Percentiles rank a stretch among this genome's conserved stretches.
Conservation (phyloP, 2,888 invertebrate genomes). For the Pollenia angustigena region DNA sequence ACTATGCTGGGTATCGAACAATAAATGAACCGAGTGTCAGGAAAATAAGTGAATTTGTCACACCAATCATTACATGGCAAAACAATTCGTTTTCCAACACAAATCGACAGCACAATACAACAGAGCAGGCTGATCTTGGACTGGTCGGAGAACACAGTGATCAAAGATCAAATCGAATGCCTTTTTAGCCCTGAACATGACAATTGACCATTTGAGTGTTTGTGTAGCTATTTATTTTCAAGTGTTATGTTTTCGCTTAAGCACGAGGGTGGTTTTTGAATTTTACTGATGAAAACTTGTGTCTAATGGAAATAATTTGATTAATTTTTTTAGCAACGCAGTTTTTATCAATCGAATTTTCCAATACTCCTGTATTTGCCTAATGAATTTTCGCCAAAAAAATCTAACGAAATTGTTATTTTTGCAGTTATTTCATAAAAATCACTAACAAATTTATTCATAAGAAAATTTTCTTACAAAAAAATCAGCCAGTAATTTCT, state of each 20-base stretch:
- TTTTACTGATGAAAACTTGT: background rate
- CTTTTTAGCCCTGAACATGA: constrained; percentile 72
- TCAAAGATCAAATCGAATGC: constrained; percentile 61
- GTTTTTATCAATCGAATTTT: too few relatives aligned
- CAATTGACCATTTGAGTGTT: constrained; percentile 64
- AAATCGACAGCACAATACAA: background rate
- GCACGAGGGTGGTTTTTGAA: background rate
- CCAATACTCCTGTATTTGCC: too few relatives aligned
- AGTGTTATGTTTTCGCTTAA: background rate
- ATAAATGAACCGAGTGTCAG: constrained; percentile 43
- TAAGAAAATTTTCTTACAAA: too few relatives aligned
- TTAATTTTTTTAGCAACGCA: too few relatives aligned
- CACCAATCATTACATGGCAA: constrained; percentile 19
- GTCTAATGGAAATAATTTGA: too few relatives aligned
- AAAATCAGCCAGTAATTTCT: too few relatives aligned
- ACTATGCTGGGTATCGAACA: constrained; percentile 28
- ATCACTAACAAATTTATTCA: too few relatives aligned
- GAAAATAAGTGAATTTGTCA: constrained; percentile 57
- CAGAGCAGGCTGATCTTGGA: background rate
- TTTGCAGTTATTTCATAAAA: too few relatives aligned
- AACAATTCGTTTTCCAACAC: constrained; percentile 6
- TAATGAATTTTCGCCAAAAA: too few relatives aligned
- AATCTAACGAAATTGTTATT: too few relatives aligned
- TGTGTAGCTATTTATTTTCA: background rate
- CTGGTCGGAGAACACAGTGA: constrained; percentile 8